These are phyloP conservation scores for Pseudonaja textilis DNA, from an alignment of 2,113 vertebrate species.

Conservation along the genomic window DNA sequence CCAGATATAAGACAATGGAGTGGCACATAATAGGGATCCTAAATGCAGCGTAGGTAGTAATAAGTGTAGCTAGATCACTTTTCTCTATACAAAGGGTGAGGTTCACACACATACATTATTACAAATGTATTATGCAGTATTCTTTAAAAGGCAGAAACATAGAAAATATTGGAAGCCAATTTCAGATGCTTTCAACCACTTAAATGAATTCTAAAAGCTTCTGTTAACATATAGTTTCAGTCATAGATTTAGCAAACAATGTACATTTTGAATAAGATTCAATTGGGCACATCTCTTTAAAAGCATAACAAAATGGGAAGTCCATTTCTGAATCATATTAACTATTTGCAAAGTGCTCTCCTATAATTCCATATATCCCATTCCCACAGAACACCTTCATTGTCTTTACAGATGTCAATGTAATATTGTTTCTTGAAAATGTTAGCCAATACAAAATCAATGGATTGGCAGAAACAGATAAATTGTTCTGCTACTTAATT, in stretches of 20 bases:
- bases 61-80: not conserved
- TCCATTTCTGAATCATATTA: constrained; percentile 6
- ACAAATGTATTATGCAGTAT: not conserved
- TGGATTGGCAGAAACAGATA: not conserved
- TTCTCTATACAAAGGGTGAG: not conserved
- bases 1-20: not conserved
- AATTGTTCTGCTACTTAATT: not conserved
- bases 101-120: not conserved
- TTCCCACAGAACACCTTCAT: not conserved
- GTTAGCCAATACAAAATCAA: not conserved
- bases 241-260: not conserved
- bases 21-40: not conserved
- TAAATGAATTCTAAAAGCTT: not conserved
- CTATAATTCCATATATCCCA: not conserved
- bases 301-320: constrained; percentile 34
- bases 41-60: not conserved
- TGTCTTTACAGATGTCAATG: not conserved
- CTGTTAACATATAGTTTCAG: not conserved
- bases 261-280: not conserved
- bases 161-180: not conserved
- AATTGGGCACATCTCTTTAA: not conserved
- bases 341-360: not conserved
- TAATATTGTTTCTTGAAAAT: not conserved
- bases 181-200: not conserved
- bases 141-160: not conserved